A percentile compares a stretch with the other conserved stretches of the same genome.
Conservation (phyloP, 2,113 vertebrate genomes). For the Rhinichthys klamathensis region DNA sequence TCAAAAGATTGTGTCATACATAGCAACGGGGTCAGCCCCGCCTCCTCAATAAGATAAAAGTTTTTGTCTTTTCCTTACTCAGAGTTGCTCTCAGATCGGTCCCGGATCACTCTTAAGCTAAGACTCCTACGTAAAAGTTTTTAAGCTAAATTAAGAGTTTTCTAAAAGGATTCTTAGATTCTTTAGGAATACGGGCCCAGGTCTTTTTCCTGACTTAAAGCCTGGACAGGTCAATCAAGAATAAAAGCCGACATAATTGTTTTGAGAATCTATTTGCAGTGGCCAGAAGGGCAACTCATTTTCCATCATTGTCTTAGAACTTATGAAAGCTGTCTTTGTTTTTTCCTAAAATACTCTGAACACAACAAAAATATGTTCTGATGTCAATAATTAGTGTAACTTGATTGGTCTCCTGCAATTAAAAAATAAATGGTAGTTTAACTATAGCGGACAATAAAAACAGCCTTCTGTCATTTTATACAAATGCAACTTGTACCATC, state of each 20-base stretch:
- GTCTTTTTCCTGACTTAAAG: slow-evolving; percentile 3
- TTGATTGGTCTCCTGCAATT: neutral
- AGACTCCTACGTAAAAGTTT: too few species aligned
- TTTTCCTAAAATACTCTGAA: neutral
- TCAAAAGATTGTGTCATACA: too few species aligned
- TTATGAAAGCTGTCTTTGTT: slow-evolving; percentile 10
- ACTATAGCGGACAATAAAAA: neutral
- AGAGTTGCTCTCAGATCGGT: too few species aligned
- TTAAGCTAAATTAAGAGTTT: too few species aligned
- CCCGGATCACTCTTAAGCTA: too few species aligned
- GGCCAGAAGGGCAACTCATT: neutral
- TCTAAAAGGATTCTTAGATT: too few species aligned
- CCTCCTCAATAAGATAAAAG: too few species aligned
- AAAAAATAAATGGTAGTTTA: neutral
- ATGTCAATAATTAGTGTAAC: neutral
- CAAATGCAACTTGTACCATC: neutral
- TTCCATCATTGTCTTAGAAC: neutral
- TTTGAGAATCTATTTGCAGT: slow-evolving; percentile 3
- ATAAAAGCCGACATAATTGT: slow-evolving; percentile 18
- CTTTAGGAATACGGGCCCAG: too few species aligned
- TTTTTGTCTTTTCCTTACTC: too few species aligned
- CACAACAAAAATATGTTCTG: neutral
- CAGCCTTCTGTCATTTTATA: neutral
- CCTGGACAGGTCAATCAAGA: neutral
- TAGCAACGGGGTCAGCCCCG: too few species aligned